A percentile compares a stretch with the other conserved stretches of the same genome.
Evolutionary conservation across 1,140 invertebrate species (phyloP).

Genomic region (Halictus rubicundus): DNA sequence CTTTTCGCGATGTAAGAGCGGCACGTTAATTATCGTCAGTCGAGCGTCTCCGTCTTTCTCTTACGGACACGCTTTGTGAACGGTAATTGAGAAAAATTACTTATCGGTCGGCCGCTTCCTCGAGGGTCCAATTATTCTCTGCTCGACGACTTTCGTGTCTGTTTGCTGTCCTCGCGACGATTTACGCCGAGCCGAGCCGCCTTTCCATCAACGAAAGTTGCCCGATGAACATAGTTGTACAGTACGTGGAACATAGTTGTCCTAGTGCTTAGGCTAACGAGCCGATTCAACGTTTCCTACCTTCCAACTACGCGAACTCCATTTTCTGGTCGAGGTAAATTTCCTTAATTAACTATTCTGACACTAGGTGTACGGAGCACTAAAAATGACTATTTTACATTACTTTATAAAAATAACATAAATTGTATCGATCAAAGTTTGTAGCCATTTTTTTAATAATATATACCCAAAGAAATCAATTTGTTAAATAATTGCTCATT

Average conservation of each 20-base stretch:
- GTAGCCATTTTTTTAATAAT: no score
- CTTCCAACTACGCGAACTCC: no score
- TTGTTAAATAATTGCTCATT: no score
- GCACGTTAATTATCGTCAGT: conserved; percentile 8
- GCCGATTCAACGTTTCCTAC: no score
- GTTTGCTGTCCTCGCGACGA: neutral
- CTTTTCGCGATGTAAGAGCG: conserved; percentile 14
- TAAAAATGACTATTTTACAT: no score
- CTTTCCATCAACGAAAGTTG: neutral
- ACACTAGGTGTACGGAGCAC: no score
- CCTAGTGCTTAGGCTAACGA: neutral
- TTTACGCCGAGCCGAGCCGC: neutral
- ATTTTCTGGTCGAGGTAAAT: no score
- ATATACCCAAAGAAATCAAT: no score
- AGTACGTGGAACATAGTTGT: neutral
- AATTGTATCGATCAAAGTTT: no score
- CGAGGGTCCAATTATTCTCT: conserved; percentile 7
- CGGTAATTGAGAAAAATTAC: conserved; percentile 38
- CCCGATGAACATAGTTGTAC: neutral
- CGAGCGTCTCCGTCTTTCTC: neutral
- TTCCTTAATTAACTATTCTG: no score
- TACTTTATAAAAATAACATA: no score
- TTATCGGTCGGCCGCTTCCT: conserved; percentile 5
- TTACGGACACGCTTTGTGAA: neutral
- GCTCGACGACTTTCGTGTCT: neutral